Base-by-base conservation (phyloP, 1,140 invertebrate genomes). In the Acromyrmex echinatior region DNA sequence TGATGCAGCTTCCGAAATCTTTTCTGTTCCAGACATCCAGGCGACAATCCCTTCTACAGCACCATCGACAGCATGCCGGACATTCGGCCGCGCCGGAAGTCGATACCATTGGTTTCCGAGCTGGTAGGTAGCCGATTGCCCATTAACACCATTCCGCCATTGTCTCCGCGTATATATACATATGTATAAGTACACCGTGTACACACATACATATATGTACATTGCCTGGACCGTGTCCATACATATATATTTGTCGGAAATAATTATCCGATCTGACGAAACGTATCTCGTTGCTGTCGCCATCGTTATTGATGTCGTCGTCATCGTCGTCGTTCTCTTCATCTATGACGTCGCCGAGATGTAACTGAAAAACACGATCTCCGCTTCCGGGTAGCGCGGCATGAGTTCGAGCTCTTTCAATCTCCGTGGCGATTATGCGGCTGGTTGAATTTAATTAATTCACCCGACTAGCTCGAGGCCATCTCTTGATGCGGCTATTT, bases 21-120 rank as follows among this genome's bases (percentile, higher is more conserved):
- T 51, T 89, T 87, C 78, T 70, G 68, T 96, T 96, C 4, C 96
- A 98, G 98, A 85, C 98, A 98, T 95, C 97, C 98, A 25, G 98
- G 98, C 86, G 98, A 99, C 95, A 99, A 99, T 96, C 98, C 99
- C 14, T 99, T 99, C 96, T 99, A 99, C 97, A 99, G 98, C 95
- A 99, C 98, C 95, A 99, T 99, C 96, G 99, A 99, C 97, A 99
- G 99, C 93, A 99, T 99, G 98, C 99, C 99, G 51, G 99, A 99
- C 95, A 99, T 99, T 95, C 97, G 99, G 94, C 98, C 98, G 85
- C 96, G 98, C 93, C 97, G 99, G 93, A 99, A 99, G 96, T 99
- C 99, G 31, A 99, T 99, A 93, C 99, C 99, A 82, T 97, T 99
- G 92, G 99, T 99, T 92, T 99, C 99, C 84, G 99, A 99, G 96